Evolutionary conservation across 2,797 vertebrate species (phyloP).

Genomic region (Lacerta viridis): DNA sequence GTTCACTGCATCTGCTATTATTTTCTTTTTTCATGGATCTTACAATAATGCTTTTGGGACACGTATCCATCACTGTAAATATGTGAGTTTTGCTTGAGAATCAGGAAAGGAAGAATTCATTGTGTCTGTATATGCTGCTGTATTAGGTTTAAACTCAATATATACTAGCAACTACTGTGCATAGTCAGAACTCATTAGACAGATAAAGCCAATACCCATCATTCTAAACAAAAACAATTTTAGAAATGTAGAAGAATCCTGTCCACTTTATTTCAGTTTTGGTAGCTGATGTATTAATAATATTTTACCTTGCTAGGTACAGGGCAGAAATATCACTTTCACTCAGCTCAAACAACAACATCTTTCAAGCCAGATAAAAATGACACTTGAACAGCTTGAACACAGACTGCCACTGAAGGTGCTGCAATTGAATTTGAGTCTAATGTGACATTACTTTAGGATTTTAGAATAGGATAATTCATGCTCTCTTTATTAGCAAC

Average conservation of each 20-base stretch:
- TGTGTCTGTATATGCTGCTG: background rate
- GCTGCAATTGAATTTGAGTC: slow-evolving; percentile 35
- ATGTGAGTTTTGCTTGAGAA: background rate
- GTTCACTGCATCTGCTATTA: background rate
- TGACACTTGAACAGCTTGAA: slow-evolving; percentile 47
- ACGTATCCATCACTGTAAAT: background rate
- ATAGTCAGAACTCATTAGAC: background rate
- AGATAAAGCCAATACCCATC: background rate
- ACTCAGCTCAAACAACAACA: background rate
- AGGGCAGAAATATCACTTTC: slow-evolving; percentile 46
- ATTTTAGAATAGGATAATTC: slow-evolving; percentile 49
- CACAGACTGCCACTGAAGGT: slow-evolving; percentile 47
- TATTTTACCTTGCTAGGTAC: slow-evolving; percentile 13
- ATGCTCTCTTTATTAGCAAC: slow-evolving; percentile 40
- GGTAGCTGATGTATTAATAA: slow-evolving; percentile 24
- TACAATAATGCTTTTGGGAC: background rate
- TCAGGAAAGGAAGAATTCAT: background rate
- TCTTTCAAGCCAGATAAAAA: slow-evolving; percentile 28
- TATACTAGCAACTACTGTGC: background rate
- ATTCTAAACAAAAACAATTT: slow-evolving; percentile 21
- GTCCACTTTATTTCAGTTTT: slow-evolving; percentile 43
- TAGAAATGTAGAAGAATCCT: slow-evolving; percentile 25
- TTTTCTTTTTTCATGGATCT: background rate
- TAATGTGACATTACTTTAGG: slow-evolving; percentile 48
- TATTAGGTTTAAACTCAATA: background rate